Conservation (phyloP, 1,140 invertebrate species). For the Bactericera cockerelli region DNA sequence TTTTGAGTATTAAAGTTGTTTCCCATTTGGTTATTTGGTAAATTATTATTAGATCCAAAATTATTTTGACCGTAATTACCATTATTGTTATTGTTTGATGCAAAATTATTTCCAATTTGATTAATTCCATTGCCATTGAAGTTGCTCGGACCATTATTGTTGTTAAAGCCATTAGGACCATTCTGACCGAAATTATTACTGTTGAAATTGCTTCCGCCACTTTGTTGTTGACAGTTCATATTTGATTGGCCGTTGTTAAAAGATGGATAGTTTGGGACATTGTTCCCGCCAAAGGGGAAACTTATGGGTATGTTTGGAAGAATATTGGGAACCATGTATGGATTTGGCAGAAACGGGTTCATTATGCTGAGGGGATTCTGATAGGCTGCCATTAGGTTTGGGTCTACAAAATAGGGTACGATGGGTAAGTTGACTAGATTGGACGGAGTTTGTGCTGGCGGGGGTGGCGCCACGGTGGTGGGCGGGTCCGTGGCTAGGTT, state of each 20-base stretch:
- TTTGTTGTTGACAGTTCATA: too few relatives aligned
- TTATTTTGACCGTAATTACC: neutral
- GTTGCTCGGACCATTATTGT: neutral
- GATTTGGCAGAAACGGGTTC: neutral
- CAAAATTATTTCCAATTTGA: neutral
- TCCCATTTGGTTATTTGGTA: too few relatives aligned
- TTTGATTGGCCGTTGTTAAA: neutral
- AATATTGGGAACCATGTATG: neutral
- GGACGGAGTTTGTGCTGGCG: too few relatives aligned
- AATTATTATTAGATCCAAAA: neutral
- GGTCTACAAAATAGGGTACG: neutral
- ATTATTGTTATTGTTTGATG: neutral
- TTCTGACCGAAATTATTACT: neutral
- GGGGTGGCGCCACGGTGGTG: neutral
- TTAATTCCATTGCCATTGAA: neutral
- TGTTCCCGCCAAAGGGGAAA: neutral
- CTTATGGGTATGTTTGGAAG: neutral
- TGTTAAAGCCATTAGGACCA: neutral
- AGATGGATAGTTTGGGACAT: too few relatives aligned
- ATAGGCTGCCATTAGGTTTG: neutral
- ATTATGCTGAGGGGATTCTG: neutral
- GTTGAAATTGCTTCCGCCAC: neutral
- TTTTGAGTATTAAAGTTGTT: neutral
- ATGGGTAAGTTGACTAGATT: neutral
- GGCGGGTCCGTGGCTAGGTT: neutral